Conservation (phyloP, 2,113 vertebrate species). For the Axis porcinus region DNA sequence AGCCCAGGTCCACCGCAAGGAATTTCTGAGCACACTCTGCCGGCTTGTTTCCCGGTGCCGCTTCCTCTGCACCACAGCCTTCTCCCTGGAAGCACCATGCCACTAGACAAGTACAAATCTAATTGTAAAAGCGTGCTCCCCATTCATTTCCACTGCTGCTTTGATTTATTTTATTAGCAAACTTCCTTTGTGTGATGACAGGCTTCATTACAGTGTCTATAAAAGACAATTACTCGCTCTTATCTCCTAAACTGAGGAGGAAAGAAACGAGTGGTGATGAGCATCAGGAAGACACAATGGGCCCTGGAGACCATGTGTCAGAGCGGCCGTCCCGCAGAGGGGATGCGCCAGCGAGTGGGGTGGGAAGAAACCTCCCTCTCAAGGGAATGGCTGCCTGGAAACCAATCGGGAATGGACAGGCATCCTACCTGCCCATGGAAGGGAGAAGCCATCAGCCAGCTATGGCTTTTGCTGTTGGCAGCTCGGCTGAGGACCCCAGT, state of each 20-base stretch:
- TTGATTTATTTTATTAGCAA: slow-evolving; percentile 84
- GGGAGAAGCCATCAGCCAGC: neutral
- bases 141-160: slow-evolving; percentile 76
- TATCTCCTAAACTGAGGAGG: slow-evolving; percentile 75
- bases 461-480: neutral
- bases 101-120: slow-evolving; percentile 69
- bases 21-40: slow-evolving; percentile 7
- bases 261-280: slow-evolving; percentile 27
- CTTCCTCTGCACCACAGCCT: neutral
- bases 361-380: neutral
- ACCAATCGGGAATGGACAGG: neutral
- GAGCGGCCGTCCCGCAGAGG: neutral
- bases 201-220: slow-evolving; percentile 79
- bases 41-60: neutral
- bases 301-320: neutral
- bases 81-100: slow-evolving; percentile 50
- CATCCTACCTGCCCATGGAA: neutral
- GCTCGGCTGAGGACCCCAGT: neutral
- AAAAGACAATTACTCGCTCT: slow-evolving; percentile 80
- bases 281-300: slow-evolving; percentile 48
- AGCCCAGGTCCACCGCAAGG: neutral
- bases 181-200: slow-evolving; percentile 81
- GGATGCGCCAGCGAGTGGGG: neutral
- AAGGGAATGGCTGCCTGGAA: neutral
- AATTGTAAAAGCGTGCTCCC: slow-evolving; percentile 76